Base-by-base conservation (phyloP, 2,113 vertebrate species). In the Erpornis zantholeuca region DNA sequence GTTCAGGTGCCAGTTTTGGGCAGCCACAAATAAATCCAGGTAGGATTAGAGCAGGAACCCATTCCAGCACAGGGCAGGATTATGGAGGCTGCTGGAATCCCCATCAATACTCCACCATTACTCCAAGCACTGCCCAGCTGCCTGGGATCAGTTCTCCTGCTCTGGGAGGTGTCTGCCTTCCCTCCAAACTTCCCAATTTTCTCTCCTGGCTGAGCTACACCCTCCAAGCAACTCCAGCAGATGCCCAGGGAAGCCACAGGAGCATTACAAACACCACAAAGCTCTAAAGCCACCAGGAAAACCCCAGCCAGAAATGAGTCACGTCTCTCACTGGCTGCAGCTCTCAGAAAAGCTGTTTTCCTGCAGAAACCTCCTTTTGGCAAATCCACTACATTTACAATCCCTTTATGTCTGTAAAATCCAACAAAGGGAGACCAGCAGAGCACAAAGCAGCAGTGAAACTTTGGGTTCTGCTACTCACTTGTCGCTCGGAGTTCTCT, bases 401-500 rank as follows among this genome's bases (percentile, higher is more conserved):
- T 21, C 31, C 45, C 82, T 68, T 82, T 20, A 27, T 44, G 70
- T 25, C 65, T 64, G 44, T 33, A 73, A 61, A 92, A 65, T 28
- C 35, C 38, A 38, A n/a, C 36, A 72, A 49, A 79, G 63, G 69
- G 33, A 50, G 56, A 73, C 12, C 40, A 71, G 49, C 20, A 57
- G 38, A 79, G 64, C 38, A 80, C 57, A 85, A 44, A 5, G 45
- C 63, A 71, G 50, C 63, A 47, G 31, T 45, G 57, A 79, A 40
- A 54, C 45, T 44, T 47, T 5, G 2, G 36, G 38, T 73, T 75
- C 71, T 33, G 31, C 56, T 83, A 94, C 95, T 66, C 97, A 99
- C 99, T 98, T 99, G 99, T 98, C 99, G 98, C 90, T 99, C 99
- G 0, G 99, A 99, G 98, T 99, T 99, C 97, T 99, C 99, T 86